These are phyloP conservation scores for Drosophila pectinifera DNA, from an alignment of 1,140 invertebrate genomes.

Conservation along the genomic window DNA sequence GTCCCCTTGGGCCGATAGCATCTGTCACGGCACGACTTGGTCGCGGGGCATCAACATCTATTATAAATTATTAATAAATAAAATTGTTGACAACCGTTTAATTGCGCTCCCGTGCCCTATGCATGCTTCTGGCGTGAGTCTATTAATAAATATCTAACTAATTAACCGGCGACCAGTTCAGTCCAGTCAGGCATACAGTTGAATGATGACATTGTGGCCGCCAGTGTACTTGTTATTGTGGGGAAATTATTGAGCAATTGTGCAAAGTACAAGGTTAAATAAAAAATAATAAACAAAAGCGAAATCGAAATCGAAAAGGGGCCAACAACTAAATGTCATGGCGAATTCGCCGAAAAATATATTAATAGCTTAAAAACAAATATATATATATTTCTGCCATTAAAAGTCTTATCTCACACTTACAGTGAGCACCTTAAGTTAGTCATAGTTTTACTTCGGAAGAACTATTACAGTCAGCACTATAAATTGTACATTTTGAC, in stretches of 20 bases:
- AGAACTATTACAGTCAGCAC: background rate
- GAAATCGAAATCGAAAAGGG: slow-evolving; percentile 9
- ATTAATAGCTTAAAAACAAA: background rate
- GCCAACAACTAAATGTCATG: background rate
- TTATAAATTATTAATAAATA: slow-evolving; percentile 56
- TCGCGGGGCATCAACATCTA: slow-evolving; percentile 19
- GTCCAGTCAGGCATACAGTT: slow-evolving; percentile 12
- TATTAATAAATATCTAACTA: slow-evolving; percentile 67
- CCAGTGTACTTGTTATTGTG: slow-evolving; percentile 16
- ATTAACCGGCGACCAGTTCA: slow-evolving; percentile 37
- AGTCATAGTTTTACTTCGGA: background rate
- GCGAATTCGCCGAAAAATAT: slow-evolving; percentile 4
- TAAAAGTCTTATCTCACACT: background rate
- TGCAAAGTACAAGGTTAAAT: slow-evolving; percentile 30
- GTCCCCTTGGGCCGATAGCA: slow-evolving; percentile 19
- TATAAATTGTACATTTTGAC: background rate
- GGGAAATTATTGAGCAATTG: slow-evolving; percentile 40
- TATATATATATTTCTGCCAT: background rate
- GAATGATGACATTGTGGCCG: slow-evolving; percentile 25
- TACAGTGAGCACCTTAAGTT: background rate
- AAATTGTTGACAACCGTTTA: slow-evolving; percentile 71
- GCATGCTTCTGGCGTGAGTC: slow-evolving; percentile 57
- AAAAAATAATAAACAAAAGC: slow-evolving; percentile 4
- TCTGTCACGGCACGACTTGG: slow-evolving; percentile 5
- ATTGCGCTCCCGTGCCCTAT: slow-evolving; percentile 60